Percentiles rank a stretch among this genome's conserved stretches.
Conservation (phyloP, 1,140 invertebrate genomes). For the Orchestia grillus region DNA sequence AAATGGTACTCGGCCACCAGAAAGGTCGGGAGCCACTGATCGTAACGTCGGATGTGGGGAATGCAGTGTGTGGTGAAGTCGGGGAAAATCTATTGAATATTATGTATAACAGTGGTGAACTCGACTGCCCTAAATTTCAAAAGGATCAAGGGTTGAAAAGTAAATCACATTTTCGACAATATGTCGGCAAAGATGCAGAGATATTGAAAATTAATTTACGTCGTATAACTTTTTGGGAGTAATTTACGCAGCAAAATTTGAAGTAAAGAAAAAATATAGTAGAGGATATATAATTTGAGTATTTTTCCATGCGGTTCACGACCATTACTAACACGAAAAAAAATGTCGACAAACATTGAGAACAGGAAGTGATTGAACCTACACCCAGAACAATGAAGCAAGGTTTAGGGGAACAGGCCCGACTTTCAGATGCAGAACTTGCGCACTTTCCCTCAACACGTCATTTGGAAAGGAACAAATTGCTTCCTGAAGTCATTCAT, state of each 20-base stretch:
- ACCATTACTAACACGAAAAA: not conserved
- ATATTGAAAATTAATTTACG: not conserved
- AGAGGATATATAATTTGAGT: not conserved
- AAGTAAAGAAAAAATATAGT: not conserved
- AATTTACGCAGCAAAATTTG: not conserved
- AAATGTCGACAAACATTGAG: not conserved
- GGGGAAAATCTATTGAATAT: not conserved
- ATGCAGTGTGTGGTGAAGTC: not conserved
- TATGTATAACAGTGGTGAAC: not conserved
- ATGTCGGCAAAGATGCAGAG: not conserved
- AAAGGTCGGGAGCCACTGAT: too few relatives aligned
- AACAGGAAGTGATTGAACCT: not conserved
- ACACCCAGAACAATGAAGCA: not conserved
- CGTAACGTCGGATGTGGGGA: not conserved
- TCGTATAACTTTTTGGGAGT: not conserved
- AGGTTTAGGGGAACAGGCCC: not conserved
- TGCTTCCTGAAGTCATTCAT: conserved; percentile 35
- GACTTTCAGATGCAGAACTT: not conserved
- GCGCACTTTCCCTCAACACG: not conserved
- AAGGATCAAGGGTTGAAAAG: not conserved
- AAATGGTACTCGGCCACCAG: too few relatives aligned
- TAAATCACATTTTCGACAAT: not conserved
- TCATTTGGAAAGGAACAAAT: conserved; percentile 43
- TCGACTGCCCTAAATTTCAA: not conserved
- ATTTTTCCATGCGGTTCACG: not conserved